A percentile compares a stretch with the other conserved stretches of the same genome.
These are phyloP conservation scores for Euschistus heros DNA, from an alignment of 1,140 invertebrate genomes.

Conservation along the genomic window DNA sequence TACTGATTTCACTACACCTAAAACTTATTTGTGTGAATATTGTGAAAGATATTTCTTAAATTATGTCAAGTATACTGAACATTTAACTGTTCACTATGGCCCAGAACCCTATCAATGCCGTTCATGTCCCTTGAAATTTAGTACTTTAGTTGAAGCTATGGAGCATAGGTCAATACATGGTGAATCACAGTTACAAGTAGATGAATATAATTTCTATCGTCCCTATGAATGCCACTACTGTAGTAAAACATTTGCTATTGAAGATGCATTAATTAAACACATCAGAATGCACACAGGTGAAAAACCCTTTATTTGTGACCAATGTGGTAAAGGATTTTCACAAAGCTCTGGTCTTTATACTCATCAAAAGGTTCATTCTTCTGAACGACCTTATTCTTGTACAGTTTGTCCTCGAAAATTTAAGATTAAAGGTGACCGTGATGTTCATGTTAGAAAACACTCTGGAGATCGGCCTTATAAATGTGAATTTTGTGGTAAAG, in stretches of 20 bases:
- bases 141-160: constrained; percentile 18
- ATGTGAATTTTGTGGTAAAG: constrained; percentile 30
- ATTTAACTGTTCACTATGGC: constrained; percentile 29
- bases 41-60: constrained; percentile 29
- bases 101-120: constrained; percentile 26
- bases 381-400: constrained; percentile 45
- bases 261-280: constrained; percentile 39
- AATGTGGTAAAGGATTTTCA: constrained; percentile 29
- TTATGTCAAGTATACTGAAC: constrained; percentile 27
- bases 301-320: constrained; percentile 42
- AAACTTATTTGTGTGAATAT: constrained; percentile 27
- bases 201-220: constrained; percentile 23
- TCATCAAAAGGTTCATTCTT: constrained; percentile 36
- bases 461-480: constrained; percentile 30
- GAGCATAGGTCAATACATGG: constrained; percentile 24
- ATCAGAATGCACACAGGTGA: constrained; percentile 53
- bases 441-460: constrained; percentile 30
- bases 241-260: constrained; percentile 28
- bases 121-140: constrained; percentile 25
- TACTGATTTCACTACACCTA: constrained; percentile 24
- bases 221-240: constrained; percentile 31
- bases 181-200: constrained; percentile 6
- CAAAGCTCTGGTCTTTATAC: constrained; percentile 30
- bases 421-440: constrained; percentile 29
- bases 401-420: constrained; percentile 28